phyloP scores from a whole-genome alignment of 2,113 vertebrate genomes.

The Carettochelys insculpta region DNA sequence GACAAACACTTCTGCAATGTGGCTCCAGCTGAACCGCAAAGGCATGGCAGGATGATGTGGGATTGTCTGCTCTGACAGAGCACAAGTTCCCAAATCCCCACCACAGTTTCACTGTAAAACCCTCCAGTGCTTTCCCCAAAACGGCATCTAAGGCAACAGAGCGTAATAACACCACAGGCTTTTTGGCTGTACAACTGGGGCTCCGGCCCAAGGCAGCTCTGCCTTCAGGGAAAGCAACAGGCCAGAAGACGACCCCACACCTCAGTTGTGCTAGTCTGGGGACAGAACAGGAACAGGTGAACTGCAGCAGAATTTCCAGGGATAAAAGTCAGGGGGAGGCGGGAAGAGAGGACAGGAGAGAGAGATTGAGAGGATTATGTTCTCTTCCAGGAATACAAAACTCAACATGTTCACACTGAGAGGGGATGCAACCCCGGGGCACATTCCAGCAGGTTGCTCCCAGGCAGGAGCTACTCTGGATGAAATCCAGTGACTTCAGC shows the following conservation, averaged over 20 bases:
- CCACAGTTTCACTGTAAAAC: background rate
- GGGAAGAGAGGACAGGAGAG: too few relatives aligned
- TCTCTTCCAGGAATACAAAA: background rate
- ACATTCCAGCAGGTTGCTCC: background rate
- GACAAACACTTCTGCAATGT: background rate
- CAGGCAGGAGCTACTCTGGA: background rate
- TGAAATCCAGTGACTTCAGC: background rate
- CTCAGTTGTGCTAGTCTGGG: background rate
- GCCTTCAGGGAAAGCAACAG: background rate
- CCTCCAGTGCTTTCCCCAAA: background rate
- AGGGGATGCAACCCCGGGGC: background rate
- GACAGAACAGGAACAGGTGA: background rate
- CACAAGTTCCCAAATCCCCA: background rate
- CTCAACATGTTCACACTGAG: background rate
- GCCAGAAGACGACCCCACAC: background rate
- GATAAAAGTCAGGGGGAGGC: background rate
- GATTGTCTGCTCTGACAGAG: too few relatives aligned
- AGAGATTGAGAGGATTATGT: background rate
- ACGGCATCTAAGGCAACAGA: background rate
- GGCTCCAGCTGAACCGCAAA: background rate
- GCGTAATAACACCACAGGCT: background rate
- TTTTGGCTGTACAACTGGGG: background rate
- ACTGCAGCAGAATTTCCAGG: background rate
- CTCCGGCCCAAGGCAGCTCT: background rate
- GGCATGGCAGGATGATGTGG: too few relatives aligned